phyloP scores from a whole-genome alignment of 1,140 invertebrate genomes.

The Bombus confusus region DNA sequence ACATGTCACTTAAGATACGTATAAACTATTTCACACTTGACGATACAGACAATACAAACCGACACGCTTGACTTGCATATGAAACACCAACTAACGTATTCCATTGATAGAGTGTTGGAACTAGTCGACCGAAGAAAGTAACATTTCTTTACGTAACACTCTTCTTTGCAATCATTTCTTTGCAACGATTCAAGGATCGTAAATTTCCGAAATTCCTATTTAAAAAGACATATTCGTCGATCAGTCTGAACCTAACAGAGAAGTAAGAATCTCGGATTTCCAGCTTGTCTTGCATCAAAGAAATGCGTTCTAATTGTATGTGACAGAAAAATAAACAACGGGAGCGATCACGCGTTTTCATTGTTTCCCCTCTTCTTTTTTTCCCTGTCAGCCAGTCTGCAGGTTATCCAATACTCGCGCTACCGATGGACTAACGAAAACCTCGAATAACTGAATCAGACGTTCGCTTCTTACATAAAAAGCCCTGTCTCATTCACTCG shows the following conservation, averaged over 20 bases:
- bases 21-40: too few species aligned
- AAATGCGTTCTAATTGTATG: background rate
- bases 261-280: background rate
- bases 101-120: too few species aligned
- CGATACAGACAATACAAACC: too few species aligned
- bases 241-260: too few species aligned
- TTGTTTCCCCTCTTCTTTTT: background rate
- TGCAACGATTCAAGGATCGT: background rate
- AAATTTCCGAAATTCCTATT: background rate
- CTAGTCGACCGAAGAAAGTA: too few species aligned
- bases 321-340: background rate
- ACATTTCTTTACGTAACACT: too few species aligned
- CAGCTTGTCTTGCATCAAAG: background rate
- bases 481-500: conserved; percentile 27
- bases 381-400: background rate
- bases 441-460: background rate
- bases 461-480: conserved; percentile 22
- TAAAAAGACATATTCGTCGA: background rate
- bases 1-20: too few species aligned
- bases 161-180: too few species aligned
- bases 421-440: background rate
- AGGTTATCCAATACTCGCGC: background rate
- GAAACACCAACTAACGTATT: too few species aligned
- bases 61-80: too few species aligned
- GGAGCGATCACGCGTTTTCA: background rate